Base-by-base conservation (phyloP, 2,888 invertebrate species). In the Parasteatoda lunata region DNA sequence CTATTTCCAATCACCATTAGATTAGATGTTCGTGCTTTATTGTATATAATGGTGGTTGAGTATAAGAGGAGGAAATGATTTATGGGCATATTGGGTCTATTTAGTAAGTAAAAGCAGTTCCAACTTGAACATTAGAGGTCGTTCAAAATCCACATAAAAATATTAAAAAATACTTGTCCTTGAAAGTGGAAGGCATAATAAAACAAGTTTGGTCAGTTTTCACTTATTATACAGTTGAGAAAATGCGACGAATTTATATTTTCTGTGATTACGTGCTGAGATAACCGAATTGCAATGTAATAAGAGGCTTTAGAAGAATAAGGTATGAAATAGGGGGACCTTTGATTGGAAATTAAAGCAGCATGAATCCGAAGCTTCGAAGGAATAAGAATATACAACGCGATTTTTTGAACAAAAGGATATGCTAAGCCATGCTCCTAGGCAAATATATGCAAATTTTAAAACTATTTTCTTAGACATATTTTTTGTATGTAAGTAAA, bases 201-300 rank as follows among this genome's bases (percentile, higher is more conserved):
- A 85, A 85, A 85, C 85, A 85, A 85, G 85, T 85, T 85, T 85
- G 70, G 85, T 85, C 75, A 85, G 85, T 85, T 85, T 85, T 85
- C 85, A 80, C 85, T 85, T 85, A 85, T 76, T 85, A 85, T 85
- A 85, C 80, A 80, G 79, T 70, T 84, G 78, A 69, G 75, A 75
- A 79, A 80, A 80, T 85, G 85, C 76, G 85, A 80, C 85, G 85
- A 85, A 85, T 85, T 85, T 85, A 85, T 85, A 76, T 70, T 85
- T 85, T 85, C 85, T 70, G 48, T 64, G 79, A 80, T 70, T 85
- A 85, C 85, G 85, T 85, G 85, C 79, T 68, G n/a, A 65, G 85
- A 85, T 79, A 85, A 79, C 85, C 30, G 85, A 85, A 85, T 85
- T 65, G 76, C 70, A 69, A 30, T 52, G 65, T 85, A 85, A 85